Evolutionary conservation across 2,888 invertebrate genomes (phyloP), one percentile per base, ranked within the genome.

Genomic region (Xylophagus ater): DNA sequence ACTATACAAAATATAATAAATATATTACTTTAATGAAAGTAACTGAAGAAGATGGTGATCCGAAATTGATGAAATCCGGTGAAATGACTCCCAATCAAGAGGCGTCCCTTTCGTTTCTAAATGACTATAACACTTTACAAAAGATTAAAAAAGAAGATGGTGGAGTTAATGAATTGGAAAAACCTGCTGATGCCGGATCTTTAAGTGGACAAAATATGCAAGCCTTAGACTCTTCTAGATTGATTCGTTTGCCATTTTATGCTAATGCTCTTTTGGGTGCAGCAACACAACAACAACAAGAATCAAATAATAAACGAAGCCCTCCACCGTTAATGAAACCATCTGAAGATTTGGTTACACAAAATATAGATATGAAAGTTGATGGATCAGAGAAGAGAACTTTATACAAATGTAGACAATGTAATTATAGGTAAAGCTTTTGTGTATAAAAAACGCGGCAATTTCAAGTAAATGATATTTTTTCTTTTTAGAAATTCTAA

Each of bases 341-440:
- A 17, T 72, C 76, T 13, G 75, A 77, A 53, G 66, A 74, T 49
- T 53, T 62, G 13, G 53, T 61, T 34, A 70, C 66, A 14, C 62
- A 62, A 47, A 54, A 57, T 21, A 41, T 36, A 25, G 57, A 55
- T 53, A 53, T 58, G 14, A 57, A 58, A 21, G 51, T 66, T 54
- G 62, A 70, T 54, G 65, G 68, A 50, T 68, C 51, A 34, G 69
- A 72, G 28, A 84, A 81, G 64, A 78, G 78, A 54, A 83, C 82
- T 10, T 65, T 81, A 51, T 88, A 88, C 81, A 85, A 87, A 59
- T 93, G 92, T 65, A 87, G 87, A 64, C 84, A 84, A 57, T 93
- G 92, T 64, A 78, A 81, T 58, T 90, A 83, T 65, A 81, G 78
- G 85, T 85, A 62, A 71, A n/a, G n/a, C n/a, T n/a, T n/a, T n/a